Evolutionary conservation across 2,888 invertebrate genomes (phyloP), one percentile per base, ranked within the genome.

Genomic region (Rhingia campestris): DNA sequence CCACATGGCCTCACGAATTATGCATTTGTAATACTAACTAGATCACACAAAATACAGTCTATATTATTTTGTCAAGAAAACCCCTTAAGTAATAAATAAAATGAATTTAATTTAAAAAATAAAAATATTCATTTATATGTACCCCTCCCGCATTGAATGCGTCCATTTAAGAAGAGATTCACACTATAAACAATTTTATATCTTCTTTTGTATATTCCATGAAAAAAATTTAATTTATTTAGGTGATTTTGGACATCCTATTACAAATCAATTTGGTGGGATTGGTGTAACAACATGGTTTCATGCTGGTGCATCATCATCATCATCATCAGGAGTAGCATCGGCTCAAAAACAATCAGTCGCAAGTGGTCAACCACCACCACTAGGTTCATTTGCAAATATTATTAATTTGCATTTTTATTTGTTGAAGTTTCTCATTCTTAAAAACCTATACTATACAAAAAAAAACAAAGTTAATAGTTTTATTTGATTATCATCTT

Each of bases 271-370:
- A 81, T 87, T 90, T 86, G 89, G 90, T 87, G 89, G 88, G 86
- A 88, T 91, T 86, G 91, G 91, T 88, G 90, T 91, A 59, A 91
- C 91, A 88, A 91, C 91, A 86, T 91, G 91, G 90, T 91, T 90
- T 88, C 91, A 91, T 89, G 89, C 91, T 81, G 91, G 91, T 86
- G 89, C 90, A 67, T 89, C 90, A 86, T 87, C 85, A 43, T 87
- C 85, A 43, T 84, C 81, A 47, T 86, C 82, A 72, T 70, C 80
- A 61, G 81, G 79, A 69, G 53, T 66, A 37, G 58, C 66, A 77
- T 82, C 82, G 51, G 72, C 61, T 82, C 73, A 67, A 43, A 82
- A 63, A 30, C 73, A 37, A 51, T 63, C 72, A 67, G 72, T 72
- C 72, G 45, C 81, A 63, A 73, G 79, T 79, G 79, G 79, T 69